phyloP scores from a whole-genome alignment of 2,888 invertebrate species.

The Epirrita christyi region DNA sequence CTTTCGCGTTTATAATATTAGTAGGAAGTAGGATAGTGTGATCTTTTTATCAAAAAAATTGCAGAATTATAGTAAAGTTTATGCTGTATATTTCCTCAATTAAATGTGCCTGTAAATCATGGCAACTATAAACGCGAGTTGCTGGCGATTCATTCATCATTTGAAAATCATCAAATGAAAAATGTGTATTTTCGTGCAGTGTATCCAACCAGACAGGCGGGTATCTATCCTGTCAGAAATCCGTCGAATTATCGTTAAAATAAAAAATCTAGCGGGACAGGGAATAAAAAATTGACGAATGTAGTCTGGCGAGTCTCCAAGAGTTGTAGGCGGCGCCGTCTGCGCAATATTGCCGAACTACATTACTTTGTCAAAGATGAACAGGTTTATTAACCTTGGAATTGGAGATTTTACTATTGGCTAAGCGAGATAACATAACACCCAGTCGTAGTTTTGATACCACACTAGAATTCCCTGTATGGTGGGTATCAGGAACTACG shows the following conservation, averaged over 20 bases:
- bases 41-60: no score
- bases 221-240: conserved; percentile 21
- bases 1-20: no score
- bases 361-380: neutral
- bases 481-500: no score
- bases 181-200: conserved; percentile 20
- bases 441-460: no score
- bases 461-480: no score
- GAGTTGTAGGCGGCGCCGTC: conserved; percentile 11
- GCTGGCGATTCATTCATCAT: conserved; percentile 21
- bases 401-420: neutral
- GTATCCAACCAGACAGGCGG: conserved; percentile 1
- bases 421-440: neutral
- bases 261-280: conserved; percentile 24
- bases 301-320: conserved; percentile 39
- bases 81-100: conserved; percentile 9
- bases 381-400: conserved; percentile 17
- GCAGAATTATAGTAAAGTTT: neutral
- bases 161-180: conserved; percentile 25
- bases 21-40: no score
- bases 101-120: conserved; percentile 26
- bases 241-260: conserved; percentile 40
- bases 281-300: conserved; percentile 45
- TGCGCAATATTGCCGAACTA: conserved; percentile 1
- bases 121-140: conserved; percentile 26